These are phyloP conservation scores for Pedicia rivosa DNA, from an alignment of 2,888 invertebrate species.

Conservation along the genomic window DNA sequence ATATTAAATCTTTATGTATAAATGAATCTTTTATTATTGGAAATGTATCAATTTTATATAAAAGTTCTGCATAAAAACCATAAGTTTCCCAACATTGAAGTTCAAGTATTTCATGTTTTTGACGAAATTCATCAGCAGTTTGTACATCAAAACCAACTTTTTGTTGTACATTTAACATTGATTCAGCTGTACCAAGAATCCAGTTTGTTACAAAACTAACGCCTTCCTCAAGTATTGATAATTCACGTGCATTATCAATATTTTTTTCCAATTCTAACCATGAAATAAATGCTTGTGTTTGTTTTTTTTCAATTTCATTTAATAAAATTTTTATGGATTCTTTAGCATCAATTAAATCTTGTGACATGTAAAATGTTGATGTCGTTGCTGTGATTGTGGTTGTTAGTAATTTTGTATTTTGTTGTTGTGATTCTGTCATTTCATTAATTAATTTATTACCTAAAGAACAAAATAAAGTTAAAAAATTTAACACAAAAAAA, in stretches of 20 bases:
- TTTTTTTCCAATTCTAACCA: conserved; percentile 43
- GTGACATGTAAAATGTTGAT: too few species aligned
- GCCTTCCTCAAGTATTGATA: conserved; percentile 42
- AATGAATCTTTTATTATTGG: conserved; percentile 29
- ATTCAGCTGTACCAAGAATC: conserved; percentile 62
- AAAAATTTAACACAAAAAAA: conserved; percentile 5
- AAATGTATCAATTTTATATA: conserved; percentile 45
- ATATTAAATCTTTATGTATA: conserved; percentile 44
- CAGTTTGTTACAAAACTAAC: conserved; percentile 58
- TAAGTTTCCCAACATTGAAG: conserved; percentile 64
- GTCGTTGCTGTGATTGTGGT: too few species aligned
- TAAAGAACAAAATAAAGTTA: too few species aligned
- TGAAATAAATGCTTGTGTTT: conserved; percentile 40
- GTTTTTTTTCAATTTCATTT: conserved; percentile 39
- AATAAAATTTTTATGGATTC: conserved; percentile 38
- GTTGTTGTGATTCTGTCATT: conserved; percentile 6
- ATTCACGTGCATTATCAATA: conserved; percentile 42
- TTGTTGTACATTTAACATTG: conserved; percentile 48
- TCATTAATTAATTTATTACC: conserved; percentile 8
- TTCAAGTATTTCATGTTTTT: conserved; percentile 59
- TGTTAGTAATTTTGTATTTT: too few species aligned
- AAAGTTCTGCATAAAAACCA: conserved; percentile 58
- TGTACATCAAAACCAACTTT: conserved; percentile 56
- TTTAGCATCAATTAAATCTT: conserved; percentile 44
- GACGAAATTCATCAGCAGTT: conserved; percentile 54